Percentiles rank a stretch among this genome's conserved stretches.
Evolutionary conservation across 2,797 vertebrate genomes (phyloP).

Genomic region (Galago senegalensis): DNA sequence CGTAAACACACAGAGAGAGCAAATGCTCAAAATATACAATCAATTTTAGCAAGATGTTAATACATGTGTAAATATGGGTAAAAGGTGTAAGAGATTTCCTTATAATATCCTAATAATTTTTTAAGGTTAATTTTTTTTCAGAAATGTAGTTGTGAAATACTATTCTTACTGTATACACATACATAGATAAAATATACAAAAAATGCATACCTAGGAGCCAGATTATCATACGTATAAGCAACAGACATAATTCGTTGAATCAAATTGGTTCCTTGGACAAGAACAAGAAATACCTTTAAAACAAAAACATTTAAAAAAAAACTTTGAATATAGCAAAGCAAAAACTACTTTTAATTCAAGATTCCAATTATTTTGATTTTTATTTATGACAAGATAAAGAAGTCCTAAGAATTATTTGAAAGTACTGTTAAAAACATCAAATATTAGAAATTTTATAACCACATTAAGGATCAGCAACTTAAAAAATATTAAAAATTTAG

Average conservation of each 20-base stretch:
- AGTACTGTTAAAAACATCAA: slow-evolving; percentile 34
- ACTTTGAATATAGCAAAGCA: slow-evolving; percentile 69
- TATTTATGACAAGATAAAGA: slow-evolving; percentile 5
- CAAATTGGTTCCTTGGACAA: slow-evolving; percentile 97
- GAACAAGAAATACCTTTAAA: slow-evolving; percentile 96
- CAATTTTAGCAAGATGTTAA: slow-evolving; percentile 16
- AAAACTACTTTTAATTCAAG: slow-evolving; percentile 48
- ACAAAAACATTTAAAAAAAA: slow-evolving; percentile 88
- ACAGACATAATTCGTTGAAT: slow-evolving; percentile 99
- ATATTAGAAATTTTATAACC: slow-evolving; percentile 24
- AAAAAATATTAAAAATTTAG: slow-evolving; percentile 1
- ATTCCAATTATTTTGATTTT: slow-evolving; percentile 54
- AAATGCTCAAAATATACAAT: neutral
- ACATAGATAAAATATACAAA: slow-evolving; percentile 47
- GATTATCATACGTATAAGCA: slow-evolving; percentile 99
- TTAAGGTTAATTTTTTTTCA: neutral
- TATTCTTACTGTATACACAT: slow-evolving; percentile 32
- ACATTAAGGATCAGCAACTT: slow-evolving; percentile 32
- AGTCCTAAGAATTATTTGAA: neutral
- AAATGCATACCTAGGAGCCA: slow-evolving; percentile 95
- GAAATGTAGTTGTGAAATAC: slow-evolving; percentile 31
- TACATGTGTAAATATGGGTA: slow-evolving; percentile 11
- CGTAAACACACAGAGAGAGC: neutral
- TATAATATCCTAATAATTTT: neutral
- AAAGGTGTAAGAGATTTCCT: neutral